A percentile compares a stretch with the other conserved stretches of the same genome.
Conservation (phyloP, 2,113 vertebrate genomes). For the Calcarius ornatus region DNA sequence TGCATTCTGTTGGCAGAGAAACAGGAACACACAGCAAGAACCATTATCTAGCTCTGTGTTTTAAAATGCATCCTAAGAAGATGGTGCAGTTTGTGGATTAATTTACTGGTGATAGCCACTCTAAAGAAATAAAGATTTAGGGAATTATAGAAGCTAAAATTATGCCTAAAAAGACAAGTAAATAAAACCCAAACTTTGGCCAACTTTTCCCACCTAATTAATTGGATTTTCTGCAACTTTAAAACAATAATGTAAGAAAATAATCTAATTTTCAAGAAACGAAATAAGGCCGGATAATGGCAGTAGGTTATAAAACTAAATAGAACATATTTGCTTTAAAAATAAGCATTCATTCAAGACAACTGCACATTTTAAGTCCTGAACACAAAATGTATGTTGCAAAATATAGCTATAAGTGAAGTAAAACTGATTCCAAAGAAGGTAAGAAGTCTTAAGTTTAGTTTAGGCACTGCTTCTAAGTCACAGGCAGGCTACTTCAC, state of each 20-base stretch:
- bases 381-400: not conserved
- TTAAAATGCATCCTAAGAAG: not conserved
- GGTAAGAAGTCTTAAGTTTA: not conserved
- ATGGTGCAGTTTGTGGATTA: not conserved
- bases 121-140: not conserved
- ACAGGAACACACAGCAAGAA: not conserved
- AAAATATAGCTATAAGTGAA: not conserved
- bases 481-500: not conserved
- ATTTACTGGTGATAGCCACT: accelerated
- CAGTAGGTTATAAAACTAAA: not conserved
- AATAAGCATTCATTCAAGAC: not conserved
- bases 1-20: not conserved
- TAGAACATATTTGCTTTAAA: not conserved
- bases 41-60: not conserved
- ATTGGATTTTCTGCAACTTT: not conserved
- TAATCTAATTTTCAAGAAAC: not conserved
- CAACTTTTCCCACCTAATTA: not conserved
- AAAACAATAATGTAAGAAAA: not conserved
- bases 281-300: not conserved
- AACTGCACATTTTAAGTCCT: not conserved
- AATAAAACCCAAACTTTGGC: not conserved
- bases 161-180: not conserved
- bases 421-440: not conserved
- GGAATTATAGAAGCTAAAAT: not conserved
- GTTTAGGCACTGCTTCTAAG: not conserved